Evolutionary conservation across 2,113 vertebrate genomes (phyloP).

Genomic region (Suricata suricatta): DNA sequence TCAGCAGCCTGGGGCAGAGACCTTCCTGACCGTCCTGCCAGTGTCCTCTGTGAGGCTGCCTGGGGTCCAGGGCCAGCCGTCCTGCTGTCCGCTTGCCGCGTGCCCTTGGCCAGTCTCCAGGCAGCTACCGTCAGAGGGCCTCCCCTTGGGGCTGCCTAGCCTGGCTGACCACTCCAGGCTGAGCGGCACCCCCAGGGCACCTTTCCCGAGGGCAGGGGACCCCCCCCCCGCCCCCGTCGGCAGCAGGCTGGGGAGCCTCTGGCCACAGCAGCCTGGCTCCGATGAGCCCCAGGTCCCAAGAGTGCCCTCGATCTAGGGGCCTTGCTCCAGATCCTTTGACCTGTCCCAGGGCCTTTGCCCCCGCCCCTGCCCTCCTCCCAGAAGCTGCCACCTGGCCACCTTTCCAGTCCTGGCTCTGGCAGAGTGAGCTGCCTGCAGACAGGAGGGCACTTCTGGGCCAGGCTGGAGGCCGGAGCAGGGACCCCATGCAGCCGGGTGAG

Average conservation of each 20-base stretch:
- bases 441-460: not conserved
- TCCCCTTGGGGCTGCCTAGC: accelerated
- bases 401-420: not conserved
- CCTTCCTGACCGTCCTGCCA: not conserved
- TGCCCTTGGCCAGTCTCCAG: not conserved
- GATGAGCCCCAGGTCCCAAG: not conserved
- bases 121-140: not conserved
- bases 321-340: accelerated
- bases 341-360: not conserved
- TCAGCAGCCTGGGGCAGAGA: not conserved
- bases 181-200: not conserved
- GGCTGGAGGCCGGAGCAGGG: not conserved
- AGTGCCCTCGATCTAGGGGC: not conserved
- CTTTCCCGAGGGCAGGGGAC: not conserved
- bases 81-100: not conserved
- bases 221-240: too few relatives aligned
- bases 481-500: not conserved
- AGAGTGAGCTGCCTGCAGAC: not conserved
- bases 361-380: not conserved
- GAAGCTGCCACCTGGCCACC: not conserved
- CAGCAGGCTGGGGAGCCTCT: not conserved
- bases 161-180: not conserved
- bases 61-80: not conserved
- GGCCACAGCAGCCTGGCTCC: not conserved
- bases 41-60: not conserved